Base-by-base conservation (phyloP, 1,140 invertebrate species). In the Zaprionus gabonicus region DNA sequence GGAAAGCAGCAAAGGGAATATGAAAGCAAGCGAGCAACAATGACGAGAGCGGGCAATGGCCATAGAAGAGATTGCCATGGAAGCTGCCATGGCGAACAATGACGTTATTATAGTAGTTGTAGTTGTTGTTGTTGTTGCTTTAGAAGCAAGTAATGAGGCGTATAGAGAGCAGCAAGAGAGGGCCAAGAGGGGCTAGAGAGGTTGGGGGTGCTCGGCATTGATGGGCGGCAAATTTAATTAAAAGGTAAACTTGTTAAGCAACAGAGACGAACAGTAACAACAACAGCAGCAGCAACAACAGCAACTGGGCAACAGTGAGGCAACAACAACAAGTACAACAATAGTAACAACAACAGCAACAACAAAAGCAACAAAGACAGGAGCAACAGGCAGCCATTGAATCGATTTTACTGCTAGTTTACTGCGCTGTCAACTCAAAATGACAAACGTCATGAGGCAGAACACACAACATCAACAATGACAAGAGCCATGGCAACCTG, bases 241-340 rank as follows among this genome's bases (percentile, higher is more conserved):
- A 88, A 88, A 87, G 81, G 85, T 88, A 87, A 88, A 81, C 84
- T 88, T 78, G 84, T 76, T 85, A 84, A 73, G 56, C 70, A 72
- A 55, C 49, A 71, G 59, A 31, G 68, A 71, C 44, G 53, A 51
- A 9, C 25, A 25, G 5, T 36, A 55, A n/a, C 38, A 23, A 64
- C 64, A 66, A 60, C 71, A 78, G 38, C 73, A 55, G n/a, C 20
- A 41, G 6, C 38, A 38, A 41, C 66, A 69, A 44, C 77, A 53
- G 27, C 25, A 34, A 31, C 7, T 9, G 28, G 7, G 28, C 59
- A 66, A 56, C 57, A 51, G n/a, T 25, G 62, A 28, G n/a, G 7
- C 51, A 68, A 56, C 57, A 51, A 20, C 31, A 65, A 28, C 10
- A 17, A 10, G 9, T 10, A 34, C 53, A 68, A 58, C 36, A 59